Evolutionary conservation across 92 coral and sea anemone genomes (phyloP).

Genomic region (Metridium senile): DNA sequence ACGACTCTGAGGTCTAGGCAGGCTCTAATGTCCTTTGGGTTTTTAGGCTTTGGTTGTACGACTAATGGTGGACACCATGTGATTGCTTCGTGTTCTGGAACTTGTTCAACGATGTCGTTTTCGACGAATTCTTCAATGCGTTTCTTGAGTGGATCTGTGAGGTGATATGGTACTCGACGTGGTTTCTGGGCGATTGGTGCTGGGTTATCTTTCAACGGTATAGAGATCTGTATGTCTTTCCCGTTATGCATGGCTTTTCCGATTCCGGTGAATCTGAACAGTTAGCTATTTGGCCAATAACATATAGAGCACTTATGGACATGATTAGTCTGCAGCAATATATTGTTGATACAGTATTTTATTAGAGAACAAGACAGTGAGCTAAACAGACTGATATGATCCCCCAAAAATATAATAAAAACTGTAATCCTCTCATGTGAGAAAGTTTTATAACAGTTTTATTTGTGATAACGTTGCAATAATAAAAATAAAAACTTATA

Average conservation of each 20-base stretch:
- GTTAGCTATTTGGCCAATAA: no score
- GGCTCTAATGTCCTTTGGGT: conserved; percentile 31
- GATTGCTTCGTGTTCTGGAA: conserved; percentile 54
- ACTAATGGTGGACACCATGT: conserved; percentile 54
- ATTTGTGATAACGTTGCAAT: no score
- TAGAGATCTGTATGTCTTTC: conserved; percentile 21
- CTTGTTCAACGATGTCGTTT: conserved; percentile 42
- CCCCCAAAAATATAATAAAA: no score
- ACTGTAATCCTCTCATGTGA: no score
- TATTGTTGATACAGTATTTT: no score
- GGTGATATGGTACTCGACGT: not conserved
- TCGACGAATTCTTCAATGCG: conserved; percentile 29
- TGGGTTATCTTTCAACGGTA: conserved; percentile 45
- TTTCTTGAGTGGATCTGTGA: conserved; percentile 25
- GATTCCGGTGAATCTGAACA: conserved; percentile 41
- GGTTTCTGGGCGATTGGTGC: conserved; percentile 46
- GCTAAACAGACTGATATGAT: no score
- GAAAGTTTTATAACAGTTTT: no score
- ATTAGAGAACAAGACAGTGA: no score
- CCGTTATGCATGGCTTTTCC: conserved; percentile 42
- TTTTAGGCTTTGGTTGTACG: conserved; percentile 46
- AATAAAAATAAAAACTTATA: no score
- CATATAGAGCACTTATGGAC: no score
- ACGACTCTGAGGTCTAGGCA: conserved; percentile 24
- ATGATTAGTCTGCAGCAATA: no score